Base-by-base conservation (phyloP, 2,113 vertebrate species). In the Agapornis roseicollis region DNA sequence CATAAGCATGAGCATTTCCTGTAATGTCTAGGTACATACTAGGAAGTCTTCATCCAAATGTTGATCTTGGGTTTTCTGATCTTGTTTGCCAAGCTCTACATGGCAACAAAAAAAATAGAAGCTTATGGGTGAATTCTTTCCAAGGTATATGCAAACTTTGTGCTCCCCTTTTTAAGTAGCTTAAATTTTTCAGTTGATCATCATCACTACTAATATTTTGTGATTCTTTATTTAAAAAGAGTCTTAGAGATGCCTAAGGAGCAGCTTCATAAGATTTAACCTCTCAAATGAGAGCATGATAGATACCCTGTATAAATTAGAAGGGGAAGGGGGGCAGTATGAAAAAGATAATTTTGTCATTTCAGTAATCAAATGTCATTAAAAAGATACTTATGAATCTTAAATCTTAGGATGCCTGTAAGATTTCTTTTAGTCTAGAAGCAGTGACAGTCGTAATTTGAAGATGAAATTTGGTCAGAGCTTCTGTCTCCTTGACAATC, bases 401-500 rank as follows among this genome's bases (percentile, higher is more conserved):
- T 94, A 88, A 95, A 93, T 95, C 90, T 96, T 90, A 81, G 77
- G 65, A 92, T 96, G 83, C n/a, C 90, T 97, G 93, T 96, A 95
- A 97, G 85, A 86, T 93, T 96, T 96, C 82, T 95, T 97, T 96
- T 93, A 95, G 73, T 93, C 80, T 95, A 35, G 86, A 90, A 95
- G 96, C 80, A 96, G 93, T 93, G 94, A 76, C 90, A 97, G 56
- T 90, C 90, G 90, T 91, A 93, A 93, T 86, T 90, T 93, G 92
- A 90, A 76, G 66, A 85, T 72, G 61, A 95, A 96, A 89, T 93
- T 58, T 27, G 92, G 94, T 84, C 93, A 96, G 85, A 96, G 76
- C 85, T 95, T 92, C 89, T 92, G 60, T 95, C 80, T 95, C 83
- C 72, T 94, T 96, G 93, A 96, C 92, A 94, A 10, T 96, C 53